Percentiles rank a stretch among this genome's conserved stretches.
Evolutionary conservation across 2,888 invertebrate species (phyloP).

Genomic region (Dyspetes luteomarginatus): DNA sequence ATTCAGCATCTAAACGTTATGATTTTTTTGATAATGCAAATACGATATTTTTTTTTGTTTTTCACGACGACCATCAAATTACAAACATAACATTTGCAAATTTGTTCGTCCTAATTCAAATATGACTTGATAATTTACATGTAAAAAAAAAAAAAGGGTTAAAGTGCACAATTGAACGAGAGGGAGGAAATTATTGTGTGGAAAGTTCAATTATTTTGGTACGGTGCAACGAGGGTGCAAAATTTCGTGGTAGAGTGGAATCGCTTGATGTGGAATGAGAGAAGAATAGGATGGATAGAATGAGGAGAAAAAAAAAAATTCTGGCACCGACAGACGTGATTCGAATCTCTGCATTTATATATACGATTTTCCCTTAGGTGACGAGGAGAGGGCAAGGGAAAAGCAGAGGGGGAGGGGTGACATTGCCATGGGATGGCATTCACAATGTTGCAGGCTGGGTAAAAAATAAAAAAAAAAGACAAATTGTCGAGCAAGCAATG

Average conservation of each 20-base stretch:
- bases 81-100: neutral
- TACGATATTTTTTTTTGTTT: too few relatives aligned
- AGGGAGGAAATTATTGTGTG: slow-evolving; percentile 2
- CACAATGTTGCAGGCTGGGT: slow-evolving; percentile 41
- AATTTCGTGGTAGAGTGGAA: slow-evolving; percentile 3
- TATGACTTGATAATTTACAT: neutral
- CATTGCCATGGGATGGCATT: slow-evolving; percentile 19
- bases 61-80: too few relatives aligned
- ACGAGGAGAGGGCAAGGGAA: slow-evolving; percentile 2
- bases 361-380: slow-evolving; percentile 32
- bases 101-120: neutral
- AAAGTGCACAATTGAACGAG: slow-evolving; percentile 1
- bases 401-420: slow-evolving; percentile 9
- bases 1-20: too few relatives aligned
- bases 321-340: slow-evolving; percentile 58
- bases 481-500: slow-evolving; percentile 22
- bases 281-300: slow-evolving; percentile 12
- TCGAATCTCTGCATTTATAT: slow-evolving; percentile 27
- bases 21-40: too few relatives aligned
- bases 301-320: slow-evolving; percentile 35
- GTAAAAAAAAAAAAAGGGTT: neutral
- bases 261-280: neutral
- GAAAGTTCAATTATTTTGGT: slow-evolving; percentile 11
- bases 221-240: slow-evolving; percentile 23
- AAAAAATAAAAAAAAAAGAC: slow-evolving; percentile 30